Evolutionary conservation across 2,113 vertebrate species (phyloP), one percentile per base, ranked within the genome.

Genomic region (Girardinichthys multiradiatus): DNA sequence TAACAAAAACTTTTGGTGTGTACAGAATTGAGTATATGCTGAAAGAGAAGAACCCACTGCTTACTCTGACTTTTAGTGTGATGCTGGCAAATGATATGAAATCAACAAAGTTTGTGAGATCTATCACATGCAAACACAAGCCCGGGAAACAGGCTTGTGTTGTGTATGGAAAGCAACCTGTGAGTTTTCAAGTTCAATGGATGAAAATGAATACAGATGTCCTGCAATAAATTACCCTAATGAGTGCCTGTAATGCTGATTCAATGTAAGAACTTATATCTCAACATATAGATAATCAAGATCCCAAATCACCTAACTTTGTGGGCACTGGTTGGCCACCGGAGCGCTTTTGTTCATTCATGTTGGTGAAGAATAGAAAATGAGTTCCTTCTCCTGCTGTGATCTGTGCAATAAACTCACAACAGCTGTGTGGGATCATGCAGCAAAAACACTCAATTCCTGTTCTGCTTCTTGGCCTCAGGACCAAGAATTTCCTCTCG

Each of bases 371-470:
- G 51, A 62, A 79, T 64, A 77, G 77, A 87, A 92, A 87, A 90
- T 87, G 26, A 86, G 75, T 57, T 77, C 68, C 59, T 64, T 59
- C 77, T 82, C 86, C 79, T 69, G 74, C 80, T 78, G 83, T n/a
- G 74, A 84, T 26, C 82, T 58, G 60, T 59, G 30, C 76, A 72
- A 75, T 79, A 89, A 89, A 87, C 84, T 87, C 74, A 72, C 73
- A 79, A 74, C 87, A 90, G 86, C 86, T 90, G 88, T 73, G 35
- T 64, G 42, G 57, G 74, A 81, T 84, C 54, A 70, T 79, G 11
- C n/a, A 64, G 67, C 27, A 71, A 75, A 80, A 81, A 84, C 64
- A 77, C 48, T 37, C 24, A 73, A 73, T 35, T 19, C 59, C 59
- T 59, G 37, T 30, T 21, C 51, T 63, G 24, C 60, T 59, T 70